Evolutionary conservation across 2,113 vertebrate species (phyloP).

Genomic region (Oryzias melastigma): DNA sequence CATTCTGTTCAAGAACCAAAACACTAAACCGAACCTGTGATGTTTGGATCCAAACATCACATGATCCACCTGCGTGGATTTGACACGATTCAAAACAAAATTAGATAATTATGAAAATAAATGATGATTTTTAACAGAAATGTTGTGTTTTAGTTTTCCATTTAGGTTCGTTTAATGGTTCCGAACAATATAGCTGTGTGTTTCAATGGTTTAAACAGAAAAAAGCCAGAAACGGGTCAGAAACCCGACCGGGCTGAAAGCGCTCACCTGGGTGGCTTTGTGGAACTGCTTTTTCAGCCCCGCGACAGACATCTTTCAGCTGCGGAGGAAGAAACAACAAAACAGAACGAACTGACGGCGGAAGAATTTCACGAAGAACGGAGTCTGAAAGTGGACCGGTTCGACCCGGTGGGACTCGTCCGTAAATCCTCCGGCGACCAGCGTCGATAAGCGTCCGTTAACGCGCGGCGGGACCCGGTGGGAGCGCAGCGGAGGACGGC

Average conservation of each 20-base stretch:
- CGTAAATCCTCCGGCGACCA: neutral
- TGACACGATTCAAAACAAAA: neutral
- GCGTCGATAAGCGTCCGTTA: conserved; percentile 17
- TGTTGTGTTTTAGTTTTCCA: neutral
- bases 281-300: conserved; percentile 85
- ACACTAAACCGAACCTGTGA: too few relatives aligned
- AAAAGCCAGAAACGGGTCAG: too few relatives aligned
- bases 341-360: neutral
- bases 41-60: too few relatives aligned
- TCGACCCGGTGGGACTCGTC: conserved; percentile 9
- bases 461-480: neutral
- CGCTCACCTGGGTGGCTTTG: conserved; percentile 82
- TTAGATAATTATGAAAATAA: neutral
- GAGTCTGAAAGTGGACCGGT: neutral
- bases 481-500: conserved; percentile 2
- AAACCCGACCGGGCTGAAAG: too few relatives aligned
- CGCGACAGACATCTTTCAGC: conserved; percentile 79
- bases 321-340: neutral
- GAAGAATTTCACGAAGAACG: neutral
- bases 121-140: neutral
- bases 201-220: too few relatives aligned
- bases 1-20: neutral
- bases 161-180: too few relatives aligned
- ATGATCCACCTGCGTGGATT: neutral
- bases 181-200: too few relatives aligned